Base-by-base conservation (phyloP, 2,113 vertebrate genomes). In the Colossoma macropomum region DNA sequence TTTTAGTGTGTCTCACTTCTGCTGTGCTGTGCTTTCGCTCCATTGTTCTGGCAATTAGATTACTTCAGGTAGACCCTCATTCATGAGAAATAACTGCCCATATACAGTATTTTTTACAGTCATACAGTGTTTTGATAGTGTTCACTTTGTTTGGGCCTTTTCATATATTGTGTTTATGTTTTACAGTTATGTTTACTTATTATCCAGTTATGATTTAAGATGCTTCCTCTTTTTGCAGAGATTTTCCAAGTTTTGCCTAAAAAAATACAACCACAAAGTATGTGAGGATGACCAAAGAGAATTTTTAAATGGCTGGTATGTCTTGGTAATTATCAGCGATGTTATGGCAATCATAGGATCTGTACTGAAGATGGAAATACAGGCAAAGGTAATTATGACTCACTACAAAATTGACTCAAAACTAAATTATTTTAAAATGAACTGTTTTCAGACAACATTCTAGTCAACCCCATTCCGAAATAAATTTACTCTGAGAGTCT, bases 351-450 rank as follows among this genome's bases (percentile, higher is more conserved):
- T 98, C 69, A 87, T 95, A 68, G 98, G 98, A 38, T 98, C 97
- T 23, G 92, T 99, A 89, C 91, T 99, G 87, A 99, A 99, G 91
- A 99, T 99, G 96, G 97, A 98, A 95, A 99, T 99, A 92, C 97
- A 97, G 89, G 95, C 96, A 52, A 99, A 99, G 96, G 98, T 98
- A 89, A 87, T 41, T 79, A 60, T 10, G 7, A n/a, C 4, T 41
- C 3, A 70, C 0, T 45, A n/a, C 16, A 72, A 72, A 17, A 1
- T 15, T 4, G 1, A 48, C 10, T n/a, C n/a, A 12, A 48, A 38
- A 38, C 7, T 38, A 38, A 38, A 38, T 38, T 7, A 38, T 4
- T 38, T 38, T 7, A n/a, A n/a, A n/a, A n/a, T n/a, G n/a, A n/a
- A n/a, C n/a, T n/a, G n/a, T n/a, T n/a, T n/a, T n/a, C n/a, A n/a